These are phyloP conservation scores for Theristus sp. DNA, from an alignment of 2,888 invertebrate genomes.

Conservation along the genomic window DNA sequence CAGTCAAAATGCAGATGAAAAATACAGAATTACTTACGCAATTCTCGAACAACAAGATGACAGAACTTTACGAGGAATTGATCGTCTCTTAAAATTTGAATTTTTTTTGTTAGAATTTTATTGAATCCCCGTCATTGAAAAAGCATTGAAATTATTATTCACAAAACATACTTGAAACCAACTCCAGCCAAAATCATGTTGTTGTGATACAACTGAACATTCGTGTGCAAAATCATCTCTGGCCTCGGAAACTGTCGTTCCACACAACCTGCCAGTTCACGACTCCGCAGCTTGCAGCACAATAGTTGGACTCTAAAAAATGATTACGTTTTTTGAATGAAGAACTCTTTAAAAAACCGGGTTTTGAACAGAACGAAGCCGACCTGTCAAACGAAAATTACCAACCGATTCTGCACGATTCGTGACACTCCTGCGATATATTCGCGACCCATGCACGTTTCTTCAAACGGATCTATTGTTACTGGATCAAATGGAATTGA, in stretches of 20 bases:
- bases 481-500: background rate
- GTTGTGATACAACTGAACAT: background rate
- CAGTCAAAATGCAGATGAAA: background rate
- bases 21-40: background rate
- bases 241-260: constrained; percentile 21
- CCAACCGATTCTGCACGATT: constrained; percentile 19
- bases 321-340: background rate
- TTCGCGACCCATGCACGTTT: constrained; percentile 11
- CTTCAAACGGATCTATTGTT: background rate
- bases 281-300: constrained; percentile 22
- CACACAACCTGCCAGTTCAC: constrained; percentile 20
- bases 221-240: constrained; percentile 1
- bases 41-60: background rate
- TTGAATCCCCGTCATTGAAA: too few species aligned
- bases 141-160: background rate
- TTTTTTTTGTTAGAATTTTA: background rate
- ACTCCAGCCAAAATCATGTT: background rate
- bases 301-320: constrained; percentile 21
- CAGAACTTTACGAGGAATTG: background rate
- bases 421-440: constrained; percentile 26
- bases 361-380: background rate
- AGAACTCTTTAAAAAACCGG: background rate
- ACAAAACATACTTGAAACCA: background rate
- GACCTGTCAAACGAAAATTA: background rate
- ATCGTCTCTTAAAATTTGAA: background rate